Evolutionary conservation across 2,888 invertebrate species (phyloP).

Genomic region (Tenthredo livida): DNA sequence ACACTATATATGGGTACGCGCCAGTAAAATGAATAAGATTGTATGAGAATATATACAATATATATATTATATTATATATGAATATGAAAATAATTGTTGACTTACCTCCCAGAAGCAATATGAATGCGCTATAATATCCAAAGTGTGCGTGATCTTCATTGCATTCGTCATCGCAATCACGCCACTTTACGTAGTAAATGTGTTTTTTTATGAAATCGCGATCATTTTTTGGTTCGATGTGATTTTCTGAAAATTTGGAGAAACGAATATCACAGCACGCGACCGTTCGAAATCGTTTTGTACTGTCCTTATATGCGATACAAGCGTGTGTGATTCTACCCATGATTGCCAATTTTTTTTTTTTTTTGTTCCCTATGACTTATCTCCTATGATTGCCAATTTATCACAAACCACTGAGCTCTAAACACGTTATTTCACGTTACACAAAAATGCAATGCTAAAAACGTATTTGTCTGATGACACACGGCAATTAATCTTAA

Average conservation of each 20-base stretch:
- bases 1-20: too few species aligned
- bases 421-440: background rate
- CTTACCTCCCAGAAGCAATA: background rate
- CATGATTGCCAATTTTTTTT: background rate
- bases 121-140: background rate
- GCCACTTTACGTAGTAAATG: background rate
- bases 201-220: background rate
- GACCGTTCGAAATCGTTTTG: background rate
- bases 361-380: too few species aligned
- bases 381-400: background rate
- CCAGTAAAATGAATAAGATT: too few species aligned
- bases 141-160: background rate
- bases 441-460: too few species aligned
- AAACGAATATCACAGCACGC: background rate
- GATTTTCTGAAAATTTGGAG: background rate
- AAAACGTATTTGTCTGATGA: too few species aligned
- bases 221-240: background rate
- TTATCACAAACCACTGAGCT: background rate
- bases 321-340: conserved; percentile 21
- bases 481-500: too few species aligned
- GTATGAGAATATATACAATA: background rate
- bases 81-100: background rate
- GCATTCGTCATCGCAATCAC: background rate
- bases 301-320: background rate
- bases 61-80: too few species aligned